These are phyloP conservation scores for Anas flavirostris DNA, from an alignment of 2,797 vertebrate species.

Conservation along the genomic window DNA sequence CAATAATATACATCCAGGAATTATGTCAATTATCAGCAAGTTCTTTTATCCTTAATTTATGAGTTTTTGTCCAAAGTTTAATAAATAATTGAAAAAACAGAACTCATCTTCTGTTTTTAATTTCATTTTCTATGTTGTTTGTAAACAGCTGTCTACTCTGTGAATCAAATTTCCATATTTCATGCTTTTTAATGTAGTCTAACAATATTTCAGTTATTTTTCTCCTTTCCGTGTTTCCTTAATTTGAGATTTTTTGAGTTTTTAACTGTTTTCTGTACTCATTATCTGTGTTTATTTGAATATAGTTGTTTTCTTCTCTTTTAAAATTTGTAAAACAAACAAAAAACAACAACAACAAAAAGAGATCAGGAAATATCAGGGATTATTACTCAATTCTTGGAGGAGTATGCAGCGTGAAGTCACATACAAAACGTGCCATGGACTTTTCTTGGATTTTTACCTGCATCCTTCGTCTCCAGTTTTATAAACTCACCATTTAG, in stretches of 20 bases:
- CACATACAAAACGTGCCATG: constrained; percentile 2
- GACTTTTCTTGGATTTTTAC: neutral
- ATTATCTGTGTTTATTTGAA: neutral
- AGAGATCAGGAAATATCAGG: neutral
- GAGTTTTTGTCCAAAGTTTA: neutral
- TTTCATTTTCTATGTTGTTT: neutral
- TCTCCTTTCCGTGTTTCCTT: neutral
- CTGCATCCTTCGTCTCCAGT: neutral
- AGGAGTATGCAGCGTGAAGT: neutral
- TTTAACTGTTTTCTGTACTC: neutral
- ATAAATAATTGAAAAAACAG: neutral
- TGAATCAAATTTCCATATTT: neutral
- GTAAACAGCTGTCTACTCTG: neutral
- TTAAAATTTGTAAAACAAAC: neutral
- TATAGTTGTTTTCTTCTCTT: neutral
- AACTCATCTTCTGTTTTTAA: neutral
- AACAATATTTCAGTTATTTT: neutral
- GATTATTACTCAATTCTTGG: constrained; percentile 30
- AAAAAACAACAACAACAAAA: neutral
- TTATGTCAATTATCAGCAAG: neutral
- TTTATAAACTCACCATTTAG: neutral
- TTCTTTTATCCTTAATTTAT: neutral
- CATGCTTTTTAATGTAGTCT: constrained; percentile 12
- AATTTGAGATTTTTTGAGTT: no score
- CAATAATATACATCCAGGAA: neutral